phyloP scores from a whole-genome alignment of 2,888 invertebrate genomes.

The Melitaea athalia region DNA sequence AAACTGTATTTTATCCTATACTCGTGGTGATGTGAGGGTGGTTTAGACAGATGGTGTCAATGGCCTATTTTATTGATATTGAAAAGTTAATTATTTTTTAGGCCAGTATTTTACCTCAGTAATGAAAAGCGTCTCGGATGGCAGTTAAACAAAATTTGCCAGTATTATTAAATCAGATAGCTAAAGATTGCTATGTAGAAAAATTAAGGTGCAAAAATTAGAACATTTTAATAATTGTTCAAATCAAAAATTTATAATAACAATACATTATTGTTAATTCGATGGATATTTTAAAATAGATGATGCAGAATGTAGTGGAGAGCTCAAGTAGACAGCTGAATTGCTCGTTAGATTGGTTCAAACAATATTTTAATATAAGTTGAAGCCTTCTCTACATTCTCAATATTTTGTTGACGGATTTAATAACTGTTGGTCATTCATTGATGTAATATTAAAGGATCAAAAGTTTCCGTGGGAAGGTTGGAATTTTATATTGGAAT shows the following conservation, averaged over 20 bases:
- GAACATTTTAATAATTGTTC: not conserved
- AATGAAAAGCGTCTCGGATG: slow-evolving; percentile 19
- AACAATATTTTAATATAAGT: slow-evolving; percentile 18
- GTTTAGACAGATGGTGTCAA: slow-evolving; percentile 18
- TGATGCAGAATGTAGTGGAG: slow-evolving; percentile 41
- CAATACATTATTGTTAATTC: slow-evolving; percentile 13
- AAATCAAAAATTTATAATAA: slow-evolving; percentile 10
- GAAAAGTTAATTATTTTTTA: slow-evolving; percentile 24
- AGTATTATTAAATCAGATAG: slow-evolving; percentile 26
- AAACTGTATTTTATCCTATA: slow-evolving; percentile 18
- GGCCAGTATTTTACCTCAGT: slow-evolving; percentile 32
- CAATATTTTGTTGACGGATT: slow-evolving; percentile 49
- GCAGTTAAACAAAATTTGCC: slow-evolving; percentile 22
- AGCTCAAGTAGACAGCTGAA: slow-evolving; percentile 52
- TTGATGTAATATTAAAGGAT: slow-evolving; percentile 60
- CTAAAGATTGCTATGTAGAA: slow-evolving; percentile 4
- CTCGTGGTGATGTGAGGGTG: slow-evolving; percentile 13
- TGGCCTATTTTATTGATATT: slow-evolving; percentile 33
- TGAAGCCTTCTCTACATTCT: slow-evolving; percentile 44
- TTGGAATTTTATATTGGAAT: slow-evolving; percentile 68
- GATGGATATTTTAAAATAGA: slow-evolving; percentile 14
- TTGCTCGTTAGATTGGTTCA: slow-evolving; percentile 7
- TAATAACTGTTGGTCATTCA: slow-evolving; percentile 56
- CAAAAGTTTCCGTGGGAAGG: slow-evolving; percentile 67
- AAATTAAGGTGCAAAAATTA: not conserved